Conservation (phyloP, 2,113 vertebrate genomes). For the Cynopterus brachyotis region DNA sequence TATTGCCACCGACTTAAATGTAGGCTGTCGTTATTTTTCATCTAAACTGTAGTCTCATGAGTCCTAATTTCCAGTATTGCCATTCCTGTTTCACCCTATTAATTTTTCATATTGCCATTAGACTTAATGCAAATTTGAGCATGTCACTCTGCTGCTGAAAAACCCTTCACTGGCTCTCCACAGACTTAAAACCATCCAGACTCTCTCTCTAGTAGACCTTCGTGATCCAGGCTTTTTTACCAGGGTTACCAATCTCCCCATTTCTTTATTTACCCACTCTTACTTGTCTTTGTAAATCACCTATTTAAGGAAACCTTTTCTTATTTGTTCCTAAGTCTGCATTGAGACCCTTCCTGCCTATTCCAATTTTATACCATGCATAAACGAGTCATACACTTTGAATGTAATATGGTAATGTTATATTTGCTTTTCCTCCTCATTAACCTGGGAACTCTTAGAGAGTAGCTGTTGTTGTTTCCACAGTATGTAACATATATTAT, state of each 20-base stretch:
- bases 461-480: background rate
- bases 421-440: conserved; percentile 24
- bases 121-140: background rate
- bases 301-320: background rate
- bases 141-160: background rate
- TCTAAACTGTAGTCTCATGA: background rate
- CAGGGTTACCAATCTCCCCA: background rate
- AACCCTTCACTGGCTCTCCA: background rate
- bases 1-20: background rate
- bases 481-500: background rate
- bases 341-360: background rate
- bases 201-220: conserved; percentile 12
- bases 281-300: background rate
- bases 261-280: background rate
- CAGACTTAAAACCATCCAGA: background rate
- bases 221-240: background rate
- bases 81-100: background rate
- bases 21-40: background rate
- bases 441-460: background rate
- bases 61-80: background rate
- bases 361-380: background rate
- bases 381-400: background rate
- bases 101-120: conserved; percentile 15
- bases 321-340: background rate
- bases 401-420: background rate